phyloP scores from a whole-genome alignment of 2,888 invertebrate genomes.

The Drosophila paranaensis region DNA sequence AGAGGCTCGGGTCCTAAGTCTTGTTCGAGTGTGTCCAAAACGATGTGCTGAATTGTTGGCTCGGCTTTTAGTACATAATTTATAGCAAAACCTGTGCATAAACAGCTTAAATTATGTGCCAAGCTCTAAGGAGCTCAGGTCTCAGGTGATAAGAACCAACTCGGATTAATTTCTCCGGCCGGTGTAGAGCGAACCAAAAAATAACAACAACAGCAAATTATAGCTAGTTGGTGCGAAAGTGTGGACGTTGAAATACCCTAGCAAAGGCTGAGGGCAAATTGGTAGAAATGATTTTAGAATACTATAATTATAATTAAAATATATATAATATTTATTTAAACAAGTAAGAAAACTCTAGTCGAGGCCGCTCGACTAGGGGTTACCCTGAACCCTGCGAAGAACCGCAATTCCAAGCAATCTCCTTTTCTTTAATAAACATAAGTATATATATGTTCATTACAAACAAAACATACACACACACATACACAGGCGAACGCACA shows the following conservation, averaged over 20 bases:
- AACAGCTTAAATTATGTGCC: constrained; percentile 73
- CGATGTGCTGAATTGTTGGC: constrained; percentile 71
- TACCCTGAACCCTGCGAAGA: too few relatives aligned
- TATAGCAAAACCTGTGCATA: constrained; percentile 66
- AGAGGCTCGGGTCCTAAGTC: constrained; percentile 5
- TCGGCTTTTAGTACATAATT: constrained; percentile 75
- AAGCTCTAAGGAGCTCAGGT: constrained; percentile 21
- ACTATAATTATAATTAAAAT: too few relatives aligned
- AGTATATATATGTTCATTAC: too few relatives aligned
- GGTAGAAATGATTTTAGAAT: too few relatives aligned
- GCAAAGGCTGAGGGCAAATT: too few relatives aligned
- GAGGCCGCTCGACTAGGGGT: too few relatives aligned
- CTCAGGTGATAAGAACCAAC: constrained; percentile 35
- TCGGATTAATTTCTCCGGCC: constrained; percentile 30
- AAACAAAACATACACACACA: too few relatives aligned
- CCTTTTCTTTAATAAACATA: too few relatives aligned
- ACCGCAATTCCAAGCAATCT: too few relatives aligned
- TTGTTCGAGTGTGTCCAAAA: constrained; percentile 52
- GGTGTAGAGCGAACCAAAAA: background rate
- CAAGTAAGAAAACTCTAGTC: too few relatives aligned
- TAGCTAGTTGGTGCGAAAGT: background rate
- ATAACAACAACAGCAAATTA: background rate
- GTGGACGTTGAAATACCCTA: constrained; percentile 2
- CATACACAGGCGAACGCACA: too few relatives aligned
- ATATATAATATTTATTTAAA: too few relatives aligned